Conservation (phyloP, 2,797 vertebrate species). For the Bovichtus diacanthus region DNA sequence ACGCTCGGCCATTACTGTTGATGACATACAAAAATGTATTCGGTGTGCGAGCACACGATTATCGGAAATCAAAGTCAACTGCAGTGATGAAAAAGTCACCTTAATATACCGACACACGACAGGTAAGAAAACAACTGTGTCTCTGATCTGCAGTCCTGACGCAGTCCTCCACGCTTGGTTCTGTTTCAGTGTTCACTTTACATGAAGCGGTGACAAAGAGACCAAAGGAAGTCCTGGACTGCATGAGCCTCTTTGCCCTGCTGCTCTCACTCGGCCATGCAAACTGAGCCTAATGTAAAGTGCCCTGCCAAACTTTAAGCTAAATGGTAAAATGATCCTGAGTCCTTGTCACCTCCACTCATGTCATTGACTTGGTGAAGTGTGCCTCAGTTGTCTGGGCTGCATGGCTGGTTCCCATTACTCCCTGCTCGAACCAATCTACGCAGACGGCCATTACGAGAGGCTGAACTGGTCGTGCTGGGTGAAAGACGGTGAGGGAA, state of each 20-base stretch:
- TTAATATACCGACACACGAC: not conserved
- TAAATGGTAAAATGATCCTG: conserved; percentile 85
- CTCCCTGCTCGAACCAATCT: conserved; percentile 72
- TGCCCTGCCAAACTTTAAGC: conserved; percentile 76
- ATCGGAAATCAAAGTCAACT: not conserved
- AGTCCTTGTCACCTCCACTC: conserved; percentile 84
- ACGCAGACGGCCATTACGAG: conserved; percentile 58
- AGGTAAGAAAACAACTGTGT: conserved; percentile 14
- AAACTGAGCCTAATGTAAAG: conserved; percentile 80
- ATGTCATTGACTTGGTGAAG: conserved; percentile 80
- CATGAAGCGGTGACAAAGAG: conserved; percentile 57
- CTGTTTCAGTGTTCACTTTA: conserved; percentile 43
- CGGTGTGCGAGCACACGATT: not conserved
- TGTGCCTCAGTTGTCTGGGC: conserved; percentile 69
- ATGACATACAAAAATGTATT: not conserved
- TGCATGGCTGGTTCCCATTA: conserved; percentile 81
- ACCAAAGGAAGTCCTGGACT: conserved; percentile 57
- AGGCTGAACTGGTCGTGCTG: conserved; percentile 38
- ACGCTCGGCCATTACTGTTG: not conserved
- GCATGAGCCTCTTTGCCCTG: conserved; percentile 36
- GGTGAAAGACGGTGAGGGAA: conserved; percentile 40
- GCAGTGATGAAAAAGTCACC: not conserved
- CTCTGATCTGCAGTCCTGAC: conserved; percentile 7
- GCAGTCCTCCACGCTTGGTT: conserved; percentile 1
- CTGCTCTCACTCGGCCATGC: conserved; percentile 68